Evolutionary conservation across 2,113 vertebrate species (phyloP).

Genomic region (Peromyscus maniculatus): DNA sequence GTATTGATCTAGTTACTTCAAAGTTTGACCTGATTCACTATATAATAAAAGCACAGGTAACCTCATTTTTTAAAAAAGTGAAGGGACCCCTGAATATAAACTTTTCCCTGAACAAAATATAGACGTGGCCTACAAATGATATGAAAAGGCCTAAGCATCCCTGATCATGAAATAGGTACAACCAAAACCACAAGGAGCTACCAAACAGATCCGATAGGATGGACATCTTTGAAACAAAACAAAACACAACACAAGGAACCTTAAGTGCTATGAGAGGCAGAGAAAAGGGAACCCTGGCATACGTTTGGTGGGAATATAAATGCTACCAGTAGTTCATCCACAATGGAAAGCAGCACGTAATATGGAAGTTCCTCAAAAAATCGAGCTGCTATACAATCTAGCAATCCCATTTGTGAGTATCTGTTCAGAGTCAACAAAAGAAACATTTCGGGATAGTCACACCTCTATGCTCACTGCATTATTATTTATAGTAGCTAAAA

Average conservation of each 20-base stretch:
- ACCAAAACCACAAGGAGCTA: not conserved
- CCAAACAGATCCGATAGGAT: not conserved
- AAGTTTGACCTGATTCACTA: not conserved
- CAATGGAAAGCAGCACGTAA: not conserved
- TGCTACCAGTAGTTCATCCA: not conserved
- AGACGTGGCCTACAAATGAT: not conserved
- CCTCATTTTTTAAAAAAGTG: not conserved
- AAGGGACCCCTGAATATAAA: not conserved
- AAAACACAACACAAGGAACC: not conserved
- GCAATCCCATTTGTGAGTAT: not conserved
- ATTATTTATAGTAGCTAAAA: not conserved
- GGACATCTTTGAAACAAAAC: not conserved
- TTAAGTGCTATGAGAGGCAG: not conserved
- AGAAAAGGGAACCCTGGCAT: not conserved
- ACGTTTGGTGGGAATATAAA: not conserved
- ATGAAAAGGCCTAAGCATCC: not conserved
- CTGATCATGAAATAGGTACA: not conserved
- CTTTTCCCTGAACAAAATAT: not conserved
- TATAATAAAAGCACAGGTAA: not conserved
- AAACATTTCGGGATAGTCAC: not conserved
- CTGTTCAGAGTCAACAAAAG: not conserved
- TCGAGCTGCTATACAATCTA: not conserved
- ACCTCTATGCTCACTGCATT: not conserved
- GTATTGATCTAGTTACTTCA: constrained; percentile 34
- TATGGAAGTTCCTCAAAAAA: not conserved